phyloP scores from a whole-genome alignment of 2,113 vertebrate species.

The Muntiacus muntjak region DNA sequence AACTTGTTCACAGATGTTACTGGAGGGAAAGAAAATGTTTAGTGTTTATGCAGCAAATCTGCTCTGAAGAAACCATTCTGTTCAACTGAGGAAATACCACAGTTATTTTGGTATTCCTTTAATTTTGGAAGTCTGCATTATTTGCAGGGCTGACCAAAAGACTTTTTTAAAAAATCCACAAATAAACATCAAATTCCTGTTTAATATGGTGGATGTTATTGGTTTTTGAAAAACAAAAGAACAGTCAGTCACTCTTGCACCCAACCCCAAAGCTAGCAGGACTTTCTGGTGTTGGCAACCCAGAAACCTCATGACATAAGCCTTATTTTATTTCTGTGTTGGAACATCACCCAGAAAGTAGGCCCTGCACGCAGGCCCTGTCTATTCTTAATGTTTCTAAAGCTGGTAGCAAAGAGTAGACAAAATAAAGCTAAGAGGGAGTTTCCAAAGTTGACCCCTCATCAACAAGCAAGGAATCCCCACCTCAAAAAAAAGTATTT shows the following conservation, averaged over 20 bases:
- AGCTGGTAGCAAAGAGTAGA: background rate
- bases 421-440: background rate
- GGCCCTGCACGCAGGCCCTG: background rate
- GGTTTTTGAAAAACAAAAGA: constrained; percentile 54
- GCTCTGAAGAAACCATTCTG: constrained; percentile 69
- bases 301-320: background rate
- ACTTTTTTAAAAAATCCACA: constrained; percentile 29
- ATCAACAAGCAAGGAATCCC: background rate
- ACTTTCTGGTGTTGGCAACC: background rate
- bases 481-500: background rate
- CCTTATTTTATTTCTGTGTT: background rate
- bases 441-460: background rate
- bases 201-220: constrained; percentile 47
- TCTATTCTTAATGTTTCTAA: background rate
- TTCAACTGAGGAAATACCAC: constrained; percentile 66
- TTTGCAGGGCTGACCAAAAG: constrained; percentile 64
- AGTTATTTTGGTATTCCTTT: constrained; percentile 72
- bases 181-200: constrained; percentile 71
- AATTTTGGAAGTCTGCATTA: constrained; percentile 68
- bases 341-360: background rate
- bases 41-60: constrained; percentile 47
- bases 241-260: constrained; percentile 22
- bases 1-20: constrained; percentile 65
- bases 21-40: constrained; percentile 43
- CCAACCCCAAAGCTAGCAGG: background rate